These are phyloP conservation scores for Acanthosepion pharaonis DNA, from an alignment of 2,888 invertebrate genomes.

Conservation along the genomic window DNA sequence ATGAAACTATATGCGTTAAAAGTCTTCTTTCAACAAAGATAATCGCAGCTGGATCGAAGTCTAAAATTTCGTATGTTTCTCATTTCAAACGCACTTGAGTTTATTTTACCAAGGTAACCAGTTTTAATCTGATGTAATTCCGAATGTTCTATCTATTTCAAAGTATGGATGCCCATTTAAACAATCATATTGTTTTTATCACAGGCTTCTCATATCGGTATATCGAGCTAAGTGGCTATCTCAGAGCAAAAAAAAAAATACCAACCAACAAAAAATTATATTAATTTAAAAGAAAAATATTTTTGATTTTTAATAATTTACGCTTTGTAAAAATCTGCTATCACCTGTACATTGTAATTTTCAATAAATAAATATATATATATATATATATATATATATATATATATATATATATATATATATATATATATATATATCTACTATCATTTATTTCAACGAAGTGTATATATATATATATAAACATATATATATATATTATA, in stretches of 20 bases:
- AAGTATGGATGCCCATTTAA: not conserved
- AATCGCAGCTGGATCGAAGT: not conserved
- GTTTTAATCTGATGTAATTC: not conserved
- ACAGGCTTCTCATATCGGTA: not conserved
- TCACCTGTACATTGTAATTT: too few species aligned
- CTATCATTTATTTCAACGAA: too few species aligned
- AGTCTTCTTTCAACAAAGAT: not conserved
- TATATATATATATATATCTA: not conserved
- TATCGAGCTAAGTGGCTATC: too few species aligned
- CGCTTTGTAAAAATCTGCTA: too few species aligned
- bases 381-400: not conserved
- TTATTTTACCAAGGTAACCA: not conserved
- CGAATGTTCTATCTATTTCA: not conserved
- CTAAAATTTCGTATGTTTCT: not conserved
- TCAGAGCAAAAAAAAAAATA: too few species aligned
- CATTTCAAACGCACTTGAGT: not conserved
- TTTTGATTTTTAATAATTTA: too few species aligned
- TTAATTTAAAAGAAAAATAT: too few species aligned
- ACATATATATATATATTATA: not conserved
- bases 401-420: slow-evolving; percentile 4
- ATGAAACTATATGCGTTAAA: not conserved
- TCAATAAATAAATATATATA: too few species aligned
- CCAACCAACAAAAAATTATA: too few species aligned
- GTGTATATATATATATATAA: not conserved
- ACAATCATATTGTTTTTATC: not conserved